Base-by-base conservation (phyloP, 1,140 invertebrate species). In the Homalodisca vitripennis region DNA sequence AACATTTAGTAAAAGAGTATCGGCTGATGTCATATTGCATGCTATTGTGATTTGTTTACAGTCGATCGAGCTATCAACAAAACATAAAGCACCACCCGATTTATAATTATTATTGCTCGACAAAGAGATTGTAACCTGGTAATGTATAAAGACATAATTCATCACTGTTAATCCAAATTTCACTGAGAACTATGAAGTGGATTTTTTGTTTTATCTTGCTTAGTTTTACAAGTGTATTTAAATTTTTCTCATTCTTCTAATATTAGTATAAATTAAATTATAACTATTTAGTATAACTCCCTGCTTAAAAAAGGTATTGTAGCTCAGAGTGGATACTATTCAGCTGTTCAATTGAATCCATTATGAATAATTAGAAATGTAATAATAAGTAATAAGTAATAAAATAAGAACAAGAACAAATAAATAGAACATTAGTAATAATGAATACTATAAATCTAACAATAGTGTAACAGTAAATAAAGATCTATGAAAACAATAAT, bases 71-170 rank as follows among this genome's bases (percentile, higher is more conserved):
- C 20, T 30, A 0, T 34, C 14, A 13, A 32, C 6, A 32, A 34
- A 65, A 41, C 63, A 65, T 10, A 65, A 34, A 20, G 22, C 31
- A 65, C 63, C 31, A 12, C 63, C 63, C 22, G 63, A 65, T 65
- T 32, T 65, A 34, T 65, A 65, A 0, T 13, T 10, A 41, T 65
- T n/a, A 41, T 65, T 65, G 22, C 63, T 34, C 1, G n/a, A 26
- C 24, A 64, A 64, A 64, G 17, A 64, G 29, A 64, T 64, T 64
- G 27, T 64, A 64, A 17, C 32, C 32, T 31, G 62, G 62, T 1
- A 64, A 31, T n/a, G 29, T 64, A 17, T 64, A 64, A 2, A 64
- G 41, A 31, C 10, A 17, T 30, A 31, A 17, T 31, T 31, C 62
- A 29, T 64, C 31, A 65, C 29, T 22, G 31, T 65, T 65, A 6